A percentile compares a stretch with the other conserved stretches of the same genome.
phyloP scores from a whole-genome alignment of 2,113 vertebrate species.

The Leptobrachium ailaonicum region DNA sequence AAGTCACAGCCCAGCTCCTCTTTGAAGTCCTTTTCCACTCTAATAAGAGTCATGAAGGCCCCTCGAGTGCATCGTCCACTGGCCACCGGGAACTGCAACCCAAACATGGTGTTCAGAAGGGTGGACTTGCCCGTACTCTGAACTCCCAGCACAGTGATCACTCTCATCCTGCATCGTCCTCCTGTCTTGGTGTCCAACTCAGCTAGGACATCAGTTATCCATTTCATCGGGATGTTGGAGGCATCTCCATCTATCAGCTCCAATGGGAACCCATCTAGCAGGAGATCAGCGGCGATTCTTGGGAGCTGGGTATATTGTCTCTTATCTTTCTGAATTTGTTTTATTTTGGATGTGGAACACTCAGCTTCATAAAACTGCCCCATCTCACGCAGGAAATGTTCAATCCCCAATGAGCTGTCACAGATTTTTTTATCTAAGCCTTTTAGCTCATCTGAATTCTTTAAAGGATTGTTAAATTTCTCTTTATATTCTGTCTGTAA shows the following conservation, averaged over 20 bases:
- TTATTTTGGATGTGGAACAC: constrained; percentile 46
- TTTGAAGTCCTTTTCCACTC: constrained; percentile 63
- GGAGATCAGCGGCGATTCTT: constrained; percentile 57
- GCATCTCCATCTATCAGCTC: constrained; percentile 76
- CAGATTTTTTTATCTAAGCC: constrained; percentile 52
- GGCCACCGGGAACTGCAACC: constrained; percentile 68
- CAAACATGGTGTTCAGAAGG: constrained; percentile 78
- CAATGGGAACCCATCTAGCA: constrained; percentile 72
- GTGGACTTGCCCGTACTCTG: constrained; percentile 79
- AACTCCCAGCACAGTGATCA: constrained; percentile 71
- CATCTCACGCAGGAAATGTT: constrained; percentile 77
- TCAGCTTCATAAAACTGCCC: constrained; percentile 76
- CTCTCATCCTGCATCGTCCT: constrained; percentile 62
- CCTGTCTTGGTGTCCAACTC: constrained; percentile 60
- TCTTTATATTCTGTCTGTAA: constrained; percentile 34
- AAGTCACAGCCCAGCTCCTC: constrained; percentile 72
- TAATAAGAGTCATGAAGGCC: constrained; percentile 66
- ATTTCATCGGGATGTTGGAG: constrained; percentile 70
- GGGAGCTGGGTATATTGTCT: constrained; percentile 33
- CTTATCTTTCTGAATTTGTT: background rate
- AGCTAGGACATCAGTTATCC: constrained; percentile 70
- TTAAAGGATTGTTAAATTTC: background rate
- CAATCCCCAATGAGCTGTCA: constrained; percentile 67
- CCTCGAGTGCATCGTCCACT: constrained; percentile 63
- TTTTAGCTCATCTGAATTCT: background rate